Conservation (phyloP, 2,888 invertebrate species). For the Trissonchulus sp. region DNA sequence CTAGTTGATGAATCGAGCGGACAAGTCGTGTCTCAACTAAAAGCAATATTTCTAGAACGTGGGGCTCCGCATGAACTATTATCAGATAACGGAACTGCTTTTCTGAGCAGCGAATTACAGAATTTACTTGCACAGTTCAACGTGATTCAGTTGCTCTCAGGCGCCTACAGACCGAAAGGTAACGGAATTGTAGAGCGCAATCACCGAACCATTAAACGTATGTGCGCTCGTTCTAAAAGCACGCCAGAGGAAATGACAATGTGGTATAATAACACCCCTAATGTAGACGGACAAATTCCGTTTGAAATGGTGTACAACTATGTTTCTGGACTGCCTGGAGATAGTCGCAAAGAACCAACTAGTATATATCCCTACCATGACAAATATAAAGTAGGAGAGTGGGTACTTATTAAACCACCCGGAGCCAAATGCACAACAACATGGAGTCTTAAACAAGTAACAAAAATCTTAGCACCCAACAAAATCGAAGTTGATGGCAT, state of each 20-base stretch:
- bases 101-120: not conserved
- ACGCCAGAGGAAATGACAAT: not conserved
- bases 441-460: too few species aligned
- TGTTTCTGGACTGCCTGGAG: too few species aligned
- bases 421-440: too few species aligned
- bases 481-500: too few species aligned
- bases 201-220: constrained; percentile 21
- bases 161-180: not conserved
- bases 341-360: too few species aligned
- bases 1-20: not conserved
- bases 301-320: too few species aligned
- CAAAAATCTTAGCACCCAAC: too few species aligned
- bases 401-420: too few species aligned
- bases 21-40: not conserved
- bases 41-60: constrained; percentile 18
- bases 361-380: too few species aligned
- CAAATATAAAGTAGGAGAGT: too few species aligned
- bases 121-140: not conserved
- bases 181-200: constrained; percentile 13
- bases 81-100: not conserved
- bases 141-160: not conserved
- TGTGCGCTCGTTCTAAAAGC: not conserved
- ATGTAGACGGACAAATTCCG: too few species aligned
- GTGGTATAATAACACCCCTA: constrained; percentile 10
- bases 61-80: constrained; percentile 14